A percentile compares a stretch with the other conserved stretches of the same genome.
Evolutionary conservation across 2,888 invertebrate genomes (phyloP).

Genomic region (Dryocosmus kuriphilus): DNA sequence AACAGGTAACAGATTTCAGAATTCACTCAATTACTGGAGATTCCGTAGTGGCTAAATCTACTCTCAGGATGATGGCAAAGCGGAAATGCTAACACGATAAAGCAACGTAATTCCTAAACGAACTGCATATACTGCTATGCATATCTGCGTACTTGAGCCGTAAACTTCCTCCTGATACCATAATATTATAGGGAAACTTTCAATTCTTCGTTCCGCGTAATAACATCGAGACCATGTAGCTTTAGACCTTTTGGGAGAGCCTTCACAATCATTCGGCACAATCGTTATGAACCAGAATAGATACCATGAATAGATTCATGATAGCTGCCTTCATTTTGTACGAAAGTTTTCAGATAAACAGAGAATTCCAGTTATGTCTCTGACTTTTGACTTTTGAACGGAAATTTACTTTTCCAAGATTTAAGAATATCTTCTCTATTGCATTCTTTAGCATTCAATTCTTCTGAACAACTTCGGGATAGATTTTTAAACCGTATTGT

Average conservation of each 20-base stretch:
- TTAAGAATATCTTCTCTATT: too few species aligned
- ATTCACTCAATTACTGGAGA: background rate
- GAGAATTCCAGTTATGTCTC: too few species aligned
- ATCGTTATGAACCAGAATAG: background rate
- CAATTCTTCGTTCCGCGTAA: background rate
- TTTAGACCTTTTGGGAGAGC: background rate
- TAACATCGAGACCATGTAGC: background rate
- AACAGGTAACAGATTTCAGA: background rate
- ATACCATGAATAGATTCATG: too few species aligned
- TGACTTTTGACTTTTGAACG: too few species aligned
- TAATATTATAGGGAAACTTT: background rate
- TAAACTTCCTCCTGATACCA: background rate
- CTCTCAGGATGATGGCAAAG: conserved; percentile 1
- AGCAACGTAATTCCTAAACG: conserved; percentile 25
- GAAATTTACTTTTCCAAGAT: too few species aligned
- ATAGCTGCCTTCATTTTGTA: background rate
- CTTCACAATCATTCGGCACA: background rate
- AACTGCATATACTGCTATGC: background rate
- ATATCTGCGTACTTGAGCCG: background rate
- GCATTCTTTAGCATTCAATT: too few species aligned
- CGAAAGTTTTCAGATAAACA: background rate
- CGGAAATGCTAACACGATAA: conserved; percentile 9
- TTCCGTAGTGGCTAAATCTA: conserved; percentile 10
- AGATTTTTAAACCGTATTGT: too few species aligned
- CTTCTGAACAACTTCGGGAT: too few species aligned